Conservation (phyloP, 2,888 invertebrate species). For the Athalia circularis region DNA sequence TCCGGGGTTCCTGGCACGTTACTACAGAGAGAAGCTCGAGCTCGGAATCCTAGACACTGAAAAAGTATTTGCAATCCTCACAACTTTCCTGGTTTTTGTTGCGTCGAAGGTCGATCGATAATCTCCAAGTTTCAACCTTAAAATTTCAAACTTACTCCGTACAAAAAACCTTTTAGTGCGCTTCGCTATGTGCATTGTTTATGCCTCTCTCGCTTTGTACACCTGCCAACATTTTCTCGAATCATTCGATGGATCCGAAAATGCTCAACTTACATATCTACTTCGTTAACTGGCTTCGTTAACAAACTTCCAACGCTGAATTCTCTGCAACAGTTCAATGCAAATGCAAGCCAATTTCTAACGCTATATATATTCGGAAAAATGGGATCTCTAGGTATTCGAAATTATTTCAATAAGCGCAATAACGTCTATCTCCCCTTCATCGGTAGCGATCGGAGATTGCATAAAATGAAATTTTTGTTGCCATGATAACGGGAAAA, state of each 20-base stretch:
- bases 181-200: constrained; percentile 30
- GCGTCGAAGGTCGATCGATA: constrained; percentile 40
- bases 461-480: neutral
- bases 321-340: too few relatives aligned
- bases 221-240: constrained; percentile 1
- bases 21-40: neutral
- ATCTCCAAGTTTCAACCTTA: constrained; percentile 33
- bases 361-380: too few relatives aligned
- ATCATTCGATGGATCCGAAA: neutral
- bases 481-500: neutral
- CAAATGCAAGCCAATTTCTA: too few relatives aligned
- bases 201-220: constrained; percentile 10
- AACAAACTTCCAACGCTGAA: too few relatives aligned
- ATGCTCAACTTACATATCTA: neutral
- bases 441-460: neutral
- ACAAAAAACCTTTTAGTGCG: constrained; percentile 33
- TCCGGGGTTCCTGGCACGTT: constrained; percentile 4
- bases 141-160: neutral
- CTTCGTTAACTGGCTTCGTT: neutral
- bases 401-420: too few relatives aligned
- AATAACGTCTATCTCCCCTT: neutral
- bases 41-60: constrained; percentile 19
- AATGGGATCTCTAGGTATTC: too few relatives aligned
- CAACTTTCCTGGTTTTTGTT: constrained; percentile 24
- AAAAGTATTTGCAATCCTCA: constrained; percentile 40